A percentile compares a stretch with the other conserved stretches of the same genome.
Conservation (phyloP, 2,797 vertebrate genomes). For the Echiichthys vipera region DNA sequence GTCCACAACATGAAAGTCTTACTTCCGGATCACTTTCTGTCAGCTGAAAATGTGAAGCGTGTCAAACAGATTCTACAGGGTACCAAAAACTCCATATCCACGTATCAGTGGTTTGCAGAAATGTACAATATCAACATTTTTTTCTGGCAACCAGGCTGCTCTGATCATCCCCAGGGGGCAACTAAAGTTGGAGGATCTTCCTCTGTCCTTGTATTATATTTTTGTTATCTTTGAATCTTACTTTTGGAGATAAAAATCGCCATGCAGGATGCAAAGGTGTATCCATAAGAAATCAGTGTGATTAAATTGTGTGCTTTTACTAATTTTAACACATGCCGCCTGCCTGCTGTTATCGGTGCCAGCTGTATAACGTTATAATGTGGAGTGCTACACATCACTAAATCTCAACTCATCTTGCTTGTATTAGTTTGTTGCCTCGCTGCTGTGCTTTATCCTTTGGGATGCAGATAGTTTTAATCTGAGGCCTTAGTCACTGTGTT, state of each 20-base stretch:
- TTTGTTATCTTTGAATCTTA: background rate
- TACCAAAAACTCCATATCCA: too few relatives aligned
- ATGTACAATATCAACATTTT: too few relatives aligned
- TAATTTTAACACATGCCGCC: background rate
- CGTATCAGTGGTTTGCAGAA: too few relatives aligned
- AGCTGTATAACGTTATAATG: conserved; percentile 13
- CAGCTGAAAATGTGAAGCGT: too few relatives aligned
- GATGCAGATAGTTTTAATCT: conserved; percentile 75
- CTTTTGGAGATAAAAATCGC: background rate
- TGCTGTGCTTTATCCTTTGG: conserved; percentile 54
- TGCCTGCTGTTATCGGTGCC: background rate
- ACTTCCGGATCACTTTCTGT: too few relatives aligned
- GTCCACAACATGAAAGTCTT: too few relatives aligned
- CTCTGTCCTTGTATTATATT: background rate
- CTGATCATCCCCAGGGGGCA: too few relatives aligned
- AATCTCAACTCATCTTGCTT: conserved; percentile 43
- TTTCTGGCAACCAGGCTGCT: too few relatives aligned
- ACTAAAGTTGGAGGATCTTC: too few relatives aligned
- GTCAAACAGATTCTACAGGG: too few relatives aligned
- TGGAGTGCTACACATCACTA: conserved; percentile 16
- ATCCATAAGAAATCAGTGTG: background rate
- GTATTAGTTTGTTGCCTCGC: conserved; percentile 41
- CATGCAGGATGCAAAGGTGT: too few relatives aligned
- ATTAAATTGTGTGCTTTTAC: background rate
- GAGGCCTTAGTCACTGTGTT: conserved; percentile 62